Evolutionary conservation across 2,113 vertebrate genomes (phyloP).

Genomic region (Acrocephalus arundinaceus): DNA sequence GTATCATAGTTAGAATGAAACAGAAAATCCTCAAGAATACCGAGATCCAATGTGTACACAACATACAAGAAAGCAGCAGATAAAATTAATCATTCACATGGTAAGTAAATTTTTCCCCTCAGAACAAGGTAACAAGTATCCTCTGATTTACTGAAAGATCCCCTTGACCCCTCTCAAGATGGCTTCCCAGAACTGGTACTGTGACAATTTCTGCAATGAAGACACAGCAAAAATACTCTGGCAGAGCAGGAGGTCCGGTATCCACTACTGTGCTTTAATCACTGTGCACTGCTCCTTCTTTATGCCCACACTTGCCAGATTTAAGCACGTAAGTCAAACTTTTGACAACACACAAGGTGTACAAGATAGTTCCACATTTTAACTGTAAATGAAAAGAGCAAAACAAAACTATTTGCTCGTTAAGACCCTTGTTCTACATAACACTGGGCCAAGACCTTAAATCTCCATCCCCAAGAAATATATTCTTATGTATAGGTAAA

Average conservation of each 20-base stretch:
- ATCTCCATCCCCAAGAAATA: neutral
- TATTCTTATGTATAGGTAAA: neutral
- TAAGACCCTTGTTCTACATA: neutral
- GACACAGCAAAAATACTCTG: neutral
- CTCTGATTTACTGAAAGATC: neutral
- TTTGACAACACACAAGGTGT: neutral
- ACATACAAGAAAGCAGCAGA: neutral
- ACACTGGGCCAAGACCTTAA: neutral
- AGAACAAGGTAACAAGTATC: neutral
- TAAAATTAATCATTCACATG: neutral
- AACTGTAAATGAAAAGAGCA: neutral
- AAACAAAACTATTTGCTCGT: neutral
- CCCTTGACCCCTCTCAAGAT: neutral
- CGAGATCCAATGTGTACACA: neutral
- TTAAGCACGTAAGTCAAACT: neutral
- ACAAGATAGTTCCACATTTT: neutral
- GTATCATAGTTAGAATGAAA: neutral
- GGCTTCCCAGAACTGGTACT: neutral
- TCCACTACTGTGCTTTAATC: neutral
- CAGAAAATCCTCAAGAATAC: neutral
- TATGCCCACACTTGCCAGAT: accelerated
- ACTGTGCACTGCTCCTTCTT: neutral
- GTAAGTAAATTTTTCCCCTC: neutral
- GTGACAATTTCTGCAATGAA: neutral
- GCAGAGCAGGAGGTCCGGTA: neutral